Conservation (phyloP, 2,113 vertebrate species). For the Platycercus adscitus region DNA sequence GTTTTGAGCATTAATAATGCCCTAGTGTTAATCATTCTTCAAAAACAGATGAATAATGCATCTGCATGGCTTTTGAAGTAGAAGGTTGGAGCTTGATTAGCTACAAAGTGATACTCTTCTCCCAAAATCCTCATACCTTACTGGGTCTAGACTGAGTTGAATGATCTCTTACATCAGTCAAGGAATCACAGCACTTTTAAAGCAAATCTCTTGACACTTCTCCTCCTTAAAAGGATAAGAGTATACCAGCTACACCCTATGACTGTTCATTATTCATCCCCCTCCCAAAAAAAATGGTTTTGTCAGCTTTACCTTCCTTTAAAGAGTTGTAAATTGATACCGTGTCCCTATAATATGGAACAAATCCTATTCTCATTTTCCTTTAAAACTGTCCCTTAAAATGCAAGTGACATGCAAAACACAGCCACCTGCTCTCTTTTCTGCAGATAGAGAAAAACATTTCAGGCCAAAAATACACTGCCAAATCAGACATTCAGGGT, state of each 20-base stretch:
- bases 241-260: background rate
- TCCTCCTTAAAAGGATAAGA: background rate
- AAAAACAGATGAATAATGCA: background rate
- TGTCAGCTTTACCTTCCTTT: background rate
- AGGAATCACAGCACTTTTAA: background rate
- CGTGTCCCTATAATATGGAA: background rate
- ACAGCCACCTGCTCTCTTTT: background rate
- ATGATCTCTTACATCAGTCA: background rate
- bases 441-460: background rate
- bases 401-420: background rate
- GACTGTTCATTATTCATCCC: background rate
- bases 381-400: background rate
- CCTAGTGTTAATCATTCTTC: background rate
- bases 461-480: background rate
- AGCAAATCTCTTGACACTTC: background rate
- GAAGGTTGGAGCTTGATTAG: background rate
- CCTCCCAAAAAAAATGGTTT: background rate
- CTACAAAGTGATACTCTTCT: background rate
- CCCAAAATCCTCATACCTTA: background rate
- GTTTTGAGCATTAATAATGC: background rate
- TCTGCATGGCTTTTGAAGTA: background rate
- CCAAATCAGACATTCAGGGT: background rate
- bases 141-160: background rate
- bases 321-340: background rate
- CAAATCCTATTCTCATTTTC: background rate